These are phyloP conservation scores for Rhynchomys soricoides DNA, from an alignment of 2,113 vertebrate species.

Conservation along the genomic window DNA sequence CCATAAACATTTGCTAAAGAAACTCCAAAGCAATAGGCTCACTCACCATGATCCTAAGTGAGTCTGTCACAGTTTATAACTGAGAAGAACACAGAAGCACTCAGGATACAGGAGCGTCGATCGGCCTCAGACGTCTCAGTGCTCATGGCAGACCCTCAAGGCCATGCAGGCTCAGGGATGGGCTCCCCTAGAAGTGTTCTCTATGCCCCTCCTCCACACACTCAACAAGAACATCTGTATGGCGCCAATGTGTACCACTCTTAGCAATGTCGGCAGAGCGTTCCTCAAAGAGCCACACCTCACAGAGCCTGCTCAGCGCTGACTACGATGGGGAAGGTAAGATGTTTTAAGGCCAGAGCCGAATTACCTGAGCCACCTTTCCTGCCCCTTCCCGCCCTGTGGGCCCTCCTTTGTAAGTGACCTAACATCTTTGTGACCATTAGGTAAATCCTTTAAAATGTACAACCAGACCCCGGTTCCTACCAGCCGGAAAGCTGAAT, in stretches of 20 bases:
- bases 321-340: not conserved
- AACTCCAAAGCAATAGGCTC: conserved; percentile 33
- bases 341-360: not conserved
- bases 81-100: not conserved
- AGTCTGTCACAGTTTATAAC: not conserved
- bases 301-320: not conserved
- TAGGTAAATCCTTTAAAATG: not conserved
- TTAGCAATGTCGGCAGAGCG: not conserved
- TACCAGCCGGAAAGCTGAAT: not conserved
- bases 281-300: not conserved
- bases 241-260: not conserved
- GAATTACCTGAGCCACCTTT: not conserved
- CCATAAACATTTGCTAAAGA: conserved; percentile 29
- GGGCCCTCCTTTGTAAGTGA: not conserved
- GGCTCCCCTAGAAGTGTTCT: not conserved
- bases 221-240: not conserved
- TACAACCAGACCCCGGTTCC: not conserved
- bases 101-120: not conserved
- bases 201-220: not conserved
- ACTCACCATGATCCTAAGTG: not conserved
- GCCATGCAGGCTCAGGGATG: no score
- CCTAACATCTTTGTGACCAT: not conserved
- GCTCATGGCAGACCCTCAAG: not conserved
- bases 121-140: not conserved
- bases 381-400: not conserved